Base-by-base conservation (phyloP, 2,113 vertebrate species). In the Petromus typicus region DNA sequence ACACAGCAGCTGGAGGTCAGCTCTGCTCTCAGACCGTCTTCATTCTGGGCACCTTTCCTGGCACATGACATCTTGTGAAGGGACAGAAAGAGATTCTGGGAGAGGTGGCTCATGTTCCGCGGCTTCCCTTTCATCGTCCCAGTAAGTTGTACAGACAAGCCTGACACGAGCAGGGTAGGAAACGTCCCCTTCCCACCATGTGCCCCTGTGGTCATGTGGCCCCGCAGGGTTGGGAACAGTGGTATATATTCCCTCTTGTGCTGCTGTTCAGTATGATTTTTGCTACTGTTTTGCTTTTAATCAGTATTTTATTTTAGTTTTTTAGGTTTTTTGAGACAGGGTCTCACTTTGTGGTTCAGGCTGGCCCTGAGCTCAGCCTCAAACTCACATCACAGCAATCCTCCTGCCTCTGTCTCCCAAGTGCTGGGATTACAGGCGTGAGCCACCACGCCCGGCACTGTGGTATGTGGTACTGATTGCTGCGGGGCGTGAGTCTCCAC, bases 251-350 rank as follows among this genome's bases (percentile, higher is more conserved):
- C 7, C 40, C 34, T 80, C 13, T 37, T 54, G 0, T 71, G 43
- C 20, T 37, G 12, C 34, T 63, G 54, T 4, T 37, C 54, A 73
- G 23, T 18, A 57, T 51, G 51, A 27, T 45, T 25, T 51, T 78
- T 40, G 54, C 40, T 34, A 4, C 37, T 84, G 66, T 80, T 84
- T 51, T 57, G 81, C 32, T 59, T 3, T 56, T 84, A 73, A 40
- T 87, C 12, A 80, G 17, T 79, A n/a, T 86, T 87, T 94, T 43
- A 88, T n/a, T n/a, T n/a, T n/a, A n/a, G n/a, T n/a, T n/a, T n/a
- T n/a, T n/a, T n/a, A n/a, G n/a, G n/a, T n/a, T n/a, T n/a, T n/a
- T n/a, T n/a, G n/a, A n/a, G n/a, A n/a, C n/a, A n/a, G n/a, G n/a
- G n/a, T n/a, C n/a, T n/a, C n/a, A n/a, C n/a, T n/a, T n/a, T n/a